Evolutionary conservation across 2,797 vertebrate species (phyloP).

Genomic region (Urosaurus nigricauda): DNA sequence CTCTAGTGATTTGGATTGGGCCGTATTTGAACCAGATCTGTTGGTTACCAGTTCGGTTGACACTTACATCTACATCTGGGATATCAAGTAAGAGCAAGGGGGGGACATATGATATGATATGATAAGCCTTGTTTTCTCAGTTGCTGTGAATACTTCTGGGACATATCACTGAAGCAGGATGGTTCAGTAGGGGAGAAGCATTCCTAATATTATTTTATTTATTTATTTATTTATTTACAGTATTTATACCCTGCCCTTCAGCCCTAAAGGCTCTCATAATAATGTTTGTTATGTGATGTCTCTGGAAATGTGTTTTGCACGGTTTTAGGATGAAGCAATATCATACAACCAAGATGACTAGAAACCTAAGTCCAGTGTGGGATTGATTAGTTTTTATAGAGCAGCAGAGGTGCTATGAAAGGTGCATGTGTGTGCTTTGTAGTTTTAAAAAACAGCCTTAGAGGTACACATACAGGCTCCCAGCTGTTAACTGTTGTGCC

Average conservation of each 20-base stretch:
- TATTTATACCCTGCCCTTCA: no score
- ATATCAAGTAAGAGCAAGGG: constrained; percentile 88
- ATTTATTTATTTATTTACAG: no score
- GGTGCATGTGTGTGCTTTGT: no score
- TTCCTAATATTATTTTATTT: no score
- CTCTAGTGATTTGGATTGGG: constrained; percentile 96
- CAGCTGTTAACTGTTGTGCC: background rate
- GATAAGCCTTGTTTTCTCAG: background rate
- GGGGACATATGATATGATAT: background rate
- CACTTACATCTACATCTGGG: constrained; percentile 99
- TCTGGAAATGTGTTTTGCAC: background rate
- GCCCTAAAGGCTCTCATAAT: no score
- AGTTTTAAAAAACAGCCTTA: no score
- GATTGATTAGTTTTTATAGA: no score
- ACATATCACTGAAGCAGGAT: background rate
- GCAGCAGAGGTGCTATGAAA: no score
- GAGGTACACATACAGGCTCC: background rate
- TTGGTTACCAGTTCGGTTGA: constrained; percentile 97
- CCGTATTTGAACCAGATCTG: constrained; percentile 93
- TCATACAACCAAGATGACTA: background rate
- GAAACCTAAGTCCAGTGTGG: background rate
- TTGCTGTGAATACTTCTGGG: background rate
- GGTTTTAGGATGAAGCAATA: background rate
- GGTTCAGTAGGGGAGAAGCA: background rate
- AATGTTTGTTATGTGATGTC: background rate